Percentiles rank a stretch among this genome's conserved stretches.
These are phyloP conservation scores for Calvadosia cruxmelitensis DNA, from an alignment of 30 jellyfish, hydroid and myxozoan genomes.

Conservation along the genomic window DNA sequence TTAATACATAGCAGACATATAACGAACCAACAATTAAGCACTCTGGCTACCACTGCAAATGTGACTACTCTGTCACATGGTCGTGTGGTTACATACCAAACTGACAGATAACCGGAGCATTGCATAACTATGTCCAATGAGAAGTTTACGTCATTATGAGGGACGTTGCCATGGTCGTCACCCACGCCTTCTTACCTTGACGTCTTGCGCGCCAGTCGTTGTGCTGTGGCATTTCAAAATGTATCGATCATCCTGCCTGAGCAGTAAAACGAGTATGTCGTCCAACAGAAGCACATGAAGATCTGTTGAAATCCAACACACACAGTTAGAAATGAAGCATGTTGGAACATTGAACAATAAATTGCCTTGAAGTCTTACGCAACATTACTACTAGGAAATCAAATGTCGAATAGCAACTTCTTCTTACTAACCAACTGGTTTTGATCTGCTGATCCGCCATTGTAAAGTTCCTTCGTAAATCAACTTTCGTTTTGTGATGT, in stretches of 20 bases:
- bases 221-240: constrained; percentile 74
- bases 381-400: not conserved
- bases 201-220: constrained; percentile 37
- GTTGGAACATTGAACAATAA: too few species aligned
- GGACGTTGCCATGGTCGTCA: too few species aligned
- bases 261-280: constrained; percentile 35
- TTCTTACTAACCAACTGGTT: constrained; percentile 51
- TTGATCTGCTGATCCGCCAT: constrained; percentile 71
- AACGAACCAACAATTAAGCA: too few species aligned
- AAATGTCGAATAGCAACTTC: not conserved
- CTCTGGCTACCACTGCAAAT: too few species aligned
- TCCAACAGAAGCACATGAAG: constrained; percentile 49
- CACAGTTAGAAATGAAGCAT: constrained; percentile 33
- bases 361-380: not conserved
- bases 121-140: too few species aligned
- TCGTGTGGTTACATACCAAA: too few species aligned
- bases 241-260: constrained; percentile 65
- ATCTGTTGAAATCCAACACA: constrained; percentile 38
- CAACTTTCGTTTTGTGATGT: constrained; percentile 56
- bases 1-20: too few species aligned
- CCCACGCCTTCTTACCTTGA: constrained; percentile 29
- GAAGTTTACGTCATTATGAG: too few species aligned
- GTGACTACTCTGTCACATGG: too few species aligned
- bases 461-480: constrained; percentile 67
- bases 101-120: too few species aligned